Conservation (phyloP, 1,140 invertebrate species). For the Drosophila sucinea region DNA sequence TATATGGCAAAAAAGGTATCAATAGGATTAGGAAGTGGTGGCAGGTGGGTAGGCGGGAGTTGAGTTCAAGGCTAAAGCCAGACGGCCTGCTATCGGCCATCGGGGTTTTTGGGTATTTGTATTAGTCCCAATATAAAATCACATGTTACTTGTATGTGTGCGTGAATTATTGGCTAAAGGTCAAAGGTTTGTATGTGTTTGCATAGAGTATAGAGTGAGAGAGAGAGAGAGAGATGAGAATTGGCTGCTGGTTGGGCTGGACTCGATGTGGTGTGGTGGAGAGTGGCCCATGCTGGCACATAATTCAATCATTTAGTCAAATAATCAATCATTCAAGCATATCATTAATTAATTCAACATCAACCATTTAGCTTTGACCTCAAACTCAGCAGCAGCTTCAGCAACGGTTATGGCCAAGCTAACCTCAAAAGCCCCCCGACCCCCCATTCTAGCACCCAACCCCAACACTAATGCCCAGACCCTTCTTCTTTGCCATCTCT, state of each 20-base stretch:
- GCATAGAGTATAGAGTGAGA: constrained; percentile 7
- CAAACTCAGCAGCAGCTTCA: constrained; percentile 31
- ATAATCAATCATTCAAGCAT: constrained; percentile 78
- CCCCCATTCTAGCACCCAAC: neutral
- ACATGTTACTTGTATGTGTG: constrained; percentile 21
- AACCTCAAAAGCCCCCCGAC: neutral
- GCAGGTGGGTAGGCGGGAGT: neutral
- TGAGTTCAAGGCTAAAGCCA: constrained; percentile 4
- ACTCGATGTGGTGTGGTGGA: neutral
- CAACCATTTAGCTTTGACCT: constrained; percentile 69
- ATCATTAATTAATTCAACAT: constrained; percentile 78
- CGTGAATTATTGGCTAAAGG: constrained; percentile 72
- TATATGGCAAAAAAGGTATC: constrained; percentile 1
- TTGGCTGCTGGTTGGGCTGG: neutral
- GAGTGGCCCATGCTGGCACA: constrained; percentile 30
- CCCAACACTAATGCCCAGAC: neutral
- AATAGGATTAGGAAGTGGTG: neutral
- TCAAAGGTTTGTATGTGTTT: constrained; percentile 57
- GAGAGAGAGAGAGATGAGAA: no score
- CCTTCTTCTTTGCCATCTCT: neutral
- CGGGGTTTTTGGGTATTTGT: constrained; percentile 50
- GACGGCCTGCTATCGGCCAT: constrained; percentile 6
- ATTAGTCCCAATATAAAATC: constrained; percentile 45
- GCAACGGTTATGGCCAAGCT: constrained; percentile 11
- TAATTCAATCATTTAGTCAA: constrained; percentile 76